Base-by-base conservation (phyloP, 2,113 vertebrate species). In the Xiphophorus couchianus region DNA sequence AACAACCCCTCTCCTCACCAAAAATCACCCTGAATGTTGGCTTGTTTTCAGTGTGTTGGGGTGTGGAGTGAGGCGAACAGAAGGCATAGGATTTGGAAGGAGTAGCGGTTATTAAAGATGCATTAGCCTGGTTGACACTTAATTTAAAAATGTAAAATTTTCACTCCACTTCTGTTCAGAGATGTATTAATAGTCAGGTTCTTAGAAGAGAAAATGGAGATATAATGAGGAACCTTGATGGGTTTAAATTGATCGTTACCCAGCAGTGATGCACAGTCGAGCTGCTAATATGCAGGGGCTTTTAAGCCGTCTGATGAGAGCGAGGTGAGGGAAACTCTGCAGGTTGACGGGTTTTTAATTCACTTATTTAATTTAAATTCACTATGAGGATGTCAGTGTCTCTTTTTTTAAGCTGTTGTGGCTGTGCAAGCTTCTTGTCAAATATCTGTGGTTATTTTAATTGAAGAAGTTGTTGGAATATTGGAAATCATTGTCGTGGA, bases 101-200 rank as follows among this genome's bases (percentile, higher is more conserved):
- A 65, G 76, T 77, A 88, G 80, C 65, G 69, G 78, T 71, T 82
- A 82, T 94, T 84, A 92, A 91, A 92, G 84, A 91, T 92, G 76
- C 71, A 91, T 62, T 71, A 78, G 69, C 67, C 75, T 65, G 3
- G 51, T 4, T 89, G 91, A 90, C 85, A 89, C 91, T 90, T 88
- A 69, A 90, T 87, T 85, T 79, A 69, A 62, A 74, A 60, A 69
- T 77, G 79, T 88, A 82, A 13, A 80, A 83, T 92, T 89, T 86
- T 84, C 73, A 71, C 66, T 80, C 72, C 51, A 44, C 42, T 82
- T 84, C 73, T 62, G 62, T 72, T 58, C 67, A 10, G 28, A 80
- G 31, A 69, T 90, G 58, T 71, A 87, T 90, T 91, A 91, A 90
- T 88, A 69, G 84, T 33, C 71, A 63, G 10, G 19, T 66, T 85